Conservation (phyloP, 2,113 vertebrate genomes). For the Equus quagga region DNA sequence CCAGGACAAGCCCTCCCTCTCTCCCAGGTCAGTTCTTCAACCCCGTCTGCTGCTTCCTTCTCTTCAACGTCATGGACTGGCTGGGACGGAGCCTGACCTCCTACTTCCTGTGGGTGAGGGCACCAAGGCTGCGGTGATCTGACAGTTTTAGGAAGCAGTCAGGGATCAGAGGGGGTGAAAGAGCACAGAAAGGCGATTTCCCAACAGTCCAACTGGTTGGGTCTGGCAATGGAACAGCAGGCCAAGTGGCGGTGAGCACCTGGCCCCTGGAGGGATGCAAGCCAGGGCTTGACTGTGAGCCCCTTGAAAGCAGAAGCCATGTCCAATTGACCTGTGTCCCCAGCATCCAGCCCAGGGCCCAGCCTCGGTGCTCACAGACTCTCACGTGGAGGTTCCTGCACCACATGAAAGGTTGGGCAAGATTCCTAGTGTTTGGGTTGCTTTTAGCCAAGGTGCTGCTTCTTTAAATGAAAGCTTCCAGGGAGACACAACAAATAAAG, state of each 20-base stretch:
- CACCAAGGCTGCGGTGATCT: background rate
- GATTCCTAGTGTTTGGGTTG: background rate
- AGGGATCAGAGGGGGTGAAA: background rate
- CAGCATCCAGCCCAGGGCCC: background rate
- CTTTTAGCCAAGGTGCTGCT: background rate
- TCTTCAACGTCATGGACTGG: conserved; percentile 93
- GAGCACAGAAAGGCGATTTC: background rate
- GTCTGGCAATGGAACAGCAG: background rate
- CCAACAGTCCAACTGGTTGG: background rate
- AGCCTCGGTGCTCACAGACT: background rate
- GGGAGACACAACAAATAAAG: background rate
- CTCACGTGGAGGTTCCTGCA: background rate
- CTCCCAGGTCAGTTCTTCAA: conserved; percentile 90
- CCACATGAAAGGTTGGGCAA: background rate
- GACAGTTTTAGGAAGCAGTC: background rate
- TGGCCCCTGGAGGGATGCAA: too few species aligned
- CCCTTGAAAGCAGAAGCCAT: background rate
- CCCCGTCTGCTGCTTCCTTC: conserved; percentile 92
- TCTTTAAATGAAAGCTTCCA: background rate
- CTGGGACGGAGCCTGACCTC: conserved; percentile 90
- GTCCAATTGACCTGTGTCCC: background rate
- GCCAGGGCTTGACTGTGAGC: background rate
- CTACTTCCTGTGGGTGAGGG: conserved; percentile 89
- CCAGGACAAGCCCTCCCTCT: background rate
- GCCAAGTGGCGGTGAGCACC: background rate